Conservation (phyloP, 2,113 vertebrate species). For the Phaetusa simplex region DNA sequence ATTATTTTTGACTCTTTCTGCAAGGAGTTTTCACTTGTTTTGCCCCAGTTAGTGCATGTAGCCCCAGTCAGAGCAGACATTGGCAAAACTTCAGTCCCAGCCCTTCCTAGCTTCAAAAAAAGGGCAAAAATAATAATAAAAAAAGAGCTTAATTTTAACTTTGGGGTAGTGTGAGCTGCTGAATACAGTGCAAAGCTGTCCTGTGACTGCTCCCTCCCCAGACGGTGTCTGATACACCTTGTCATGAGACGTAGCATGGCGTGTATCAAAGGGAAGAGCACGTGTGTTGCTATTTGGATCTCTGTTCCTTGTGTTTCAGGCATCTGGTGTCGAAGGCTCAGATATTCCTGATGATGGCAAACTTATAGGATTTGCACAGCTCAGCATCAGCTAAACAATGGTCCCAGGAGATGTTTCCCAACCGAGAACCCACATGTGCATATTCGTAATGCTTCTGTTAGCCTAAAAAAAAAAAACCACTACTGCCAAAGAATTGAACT, state of each 20-base stretch:
- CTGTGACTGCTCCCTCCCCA: neutral
- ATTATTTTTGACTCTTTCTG: neutral
- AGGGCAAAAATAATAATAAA: neutral
- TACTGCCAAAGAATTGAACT: constrained; percentile 96
- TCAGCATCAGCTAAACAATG: constrained; percentile 93
- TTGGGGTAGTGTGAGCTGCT: neutral
- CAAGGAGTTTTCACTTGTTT: neutral
- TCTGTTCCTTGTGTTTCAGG: constrained; percentile 77
- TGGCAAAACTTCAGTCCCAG: neutral
- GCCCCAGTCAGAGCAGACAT: neutral
- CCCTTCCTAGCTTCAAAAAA: neutral
- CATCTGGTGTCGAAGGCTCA: constrained; percentile 91
- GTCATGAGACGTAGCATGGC: accelerated
- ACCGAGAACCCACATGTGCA: constrained; percentile 74
- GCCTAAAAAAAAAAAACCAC: constrained; percentile 82
- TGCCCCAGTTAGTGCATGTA: neutral
- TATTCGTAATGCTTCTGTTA: constrained; percentile 82
- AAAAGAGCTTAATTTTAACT: neutral
- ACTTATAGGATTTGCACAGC: constrained; percentile 98
- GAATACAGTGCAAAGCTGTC: neutral
- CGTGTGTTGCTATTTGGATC: neutral
- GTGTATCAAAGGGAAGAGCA: accelerated
- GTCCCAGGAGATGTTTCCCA: constrained; percentile 67
- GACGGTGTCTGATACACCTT: accelerated
- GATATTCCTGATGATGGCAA: constrained; percentile 96